Evolutionary conservation across 2,113 vertebrate species (phyloP), one percentile per base, ranked within the genome.

Genomic region (Nanorana parkeri): DNA sequence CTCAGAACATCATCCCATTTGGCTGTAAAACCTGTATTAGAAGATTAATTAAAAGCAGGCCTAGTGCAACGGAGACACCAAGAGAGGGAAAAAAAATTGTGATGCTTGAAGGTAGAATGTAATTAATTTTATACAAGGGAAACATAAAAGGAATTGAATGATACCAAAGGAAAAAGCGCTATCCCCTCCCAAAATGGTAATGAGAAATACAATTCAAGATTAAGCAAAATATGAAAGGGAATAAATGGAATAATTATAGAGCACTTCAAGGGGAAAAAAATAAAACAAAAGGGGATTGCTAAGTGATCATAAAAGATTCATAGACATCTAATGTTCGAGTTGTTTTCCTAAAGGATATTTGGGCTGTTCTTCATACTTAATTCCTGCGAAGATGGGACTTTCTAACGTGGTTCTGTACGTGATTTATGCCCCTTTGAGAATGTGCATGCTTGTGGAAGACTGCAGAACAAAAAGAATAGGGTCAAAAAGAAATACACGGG

Each of bases 61-160:
- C 71, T 87, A 88, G 86, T 83, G 87, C 90, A 90, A 80, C 19
- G 78, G 85, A 90, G 90, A 90, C 85, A 85, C 86, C 87, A 87
- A 86, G 21, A 32, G 36, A 75, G 32, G 32, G 55, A 74, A 81
- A 91, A 91, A 93, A 79, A 67, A 67, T 8, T 52, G 51, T 86
- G 86, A 88, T 86, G 91, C 91, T 93, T 89, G 91, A 90, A 93
- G 92, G 92, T 91, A 90, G 87, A 91, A 87, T 89, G 89, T 92
- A 92, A 94, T 94, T 93, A 93, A 93, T 92, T 94, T 93, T 88
- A 87, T 91, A 91, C 90, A 92, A 90, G 88, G 0, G 80, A 89
- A 91, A 90, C 90, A 91, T 91, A 87, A 92, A 89, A 91, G 88
- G 73, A 83, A 52, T 29, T 84, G 85, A 90, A 85, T 74, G 87